Percentiles rank a stretch among this genome's conserved stretches.
These are phyloP conservation scores for Bombus difficillimus DNA, from an alignment of 1,140 invertebrate genomes.

Conservation along the genomic window DNA sequence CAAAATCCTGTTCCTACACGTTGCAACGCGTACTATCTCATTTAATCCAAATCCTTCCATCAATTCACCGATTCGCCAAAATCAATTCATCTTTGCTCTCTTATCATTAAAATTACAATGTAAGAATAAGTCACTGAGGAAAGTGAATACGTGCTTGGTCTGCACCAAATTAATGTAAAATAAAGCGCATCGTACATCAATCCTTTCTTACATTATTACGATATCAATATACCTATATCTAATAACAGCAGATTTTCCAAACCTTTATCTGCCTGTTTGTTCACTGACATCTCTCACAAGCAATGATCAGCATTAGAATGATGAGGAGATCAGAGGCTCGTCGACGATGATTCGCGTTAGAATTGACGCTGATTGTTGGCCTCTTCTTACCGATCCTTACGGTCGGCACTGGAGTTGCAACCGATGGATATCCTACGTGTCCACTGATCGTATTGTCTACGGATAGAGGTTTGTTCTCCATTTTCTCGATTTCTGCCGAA, in stretches of 20 bases:
- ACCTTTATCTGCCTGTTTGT: neutral
- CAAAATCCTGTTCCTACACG: neutral
- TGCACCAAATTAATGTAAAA: conserved; percentile 27
- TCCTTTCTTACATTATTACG: neutral
- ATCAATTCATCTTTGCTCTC: neutral
- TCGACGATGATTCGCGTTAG: conserved; percentile 24
- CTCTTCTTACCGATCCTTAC: conserved; percentile 65
- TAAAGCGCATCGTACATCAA: neutral
- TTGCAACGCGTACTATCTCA: neutral
- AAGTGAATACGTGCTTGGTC: conserved; percentile 54
- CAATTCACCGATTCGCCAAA: too few species aligned
- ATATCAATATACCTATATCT: neutral
- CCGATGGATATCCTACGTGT: conserved; percentile 58
- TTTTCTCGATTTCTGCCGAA: conserved; percentile 70
- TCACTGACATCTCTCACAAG: conserved; percentile 37
- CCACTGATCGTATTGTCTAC: conserved; percentile 70
- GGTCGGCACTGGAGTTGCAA: conserved; percentile 64
- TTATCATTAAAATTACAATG: conserved; percentile 50
- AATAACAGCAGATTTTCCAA: conserved; percentile 30
- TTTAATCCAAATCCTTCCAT: neutral
- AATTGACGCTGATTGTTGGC: conserved; percentile 47
- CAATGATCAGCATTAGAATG: conserved; percentile 29
- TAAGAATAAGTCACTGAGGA: conserved; percentile 64
- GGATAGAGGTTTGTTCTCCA: conserved; percentile 62
- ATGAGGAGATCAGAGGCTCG: neutral